Evolutionary conservation across 1,140 invertebrate genomes (phyloP), one percentile per base, ranked within the genome.

Genomic region (Procambarus virginalis): DNA sequence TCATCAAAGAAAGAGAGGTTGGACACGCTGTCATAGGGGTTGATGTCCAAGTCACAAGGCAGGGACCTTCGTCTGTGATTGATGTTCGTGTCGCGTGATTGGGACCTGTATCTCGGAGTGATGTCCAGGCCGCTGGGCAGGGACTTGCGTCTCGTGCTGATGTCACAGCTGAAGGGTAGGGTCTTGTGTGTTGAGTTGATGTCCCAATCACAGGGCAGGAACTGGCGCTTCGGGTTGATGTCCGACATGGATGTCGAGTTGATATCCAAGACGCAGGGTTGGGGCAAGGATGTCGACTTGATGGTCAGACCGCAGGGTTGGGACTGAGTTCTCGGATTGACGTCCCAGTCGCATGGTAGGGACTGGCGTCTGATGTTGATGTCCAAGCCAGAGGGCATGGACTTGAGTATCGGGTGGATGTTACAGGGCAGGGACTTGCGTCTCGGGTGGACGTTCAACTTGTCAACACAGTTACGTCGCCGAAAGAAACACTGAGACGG

Each of bases 401-500:
- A 34, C 34, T 34, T 34, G 55, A 75, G 20, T n/a, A 75, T n/a
- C 34, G 20, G 20, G 10, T 22, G 20, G 20, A 9, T 20, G 34
- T 34, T 34, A 34, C 75, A 45, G 12, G 46, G 46, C 9, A 49
- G 76, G 14, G 14, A 78, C 76, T 78, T 48, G 5, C 49, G 76
- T 49, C 49, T 51, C n/a, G 5, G 49, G 46, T 34, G 1, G 1
- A 8, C 64, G 14, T 34, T 45, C 84, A 78, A 12, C 9, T n/a
- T 20, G 10, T n/a, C 84, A 73, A 87, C 34, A 87, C 85, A 10
- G 85, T 87, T 2, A 87, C 77, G 49, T 87, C 85, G 9, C 85
- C 85, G 85, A 87, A 87, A 17, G 85, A 87, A 5, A 87, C 85
- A n/a, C 85, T 87, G 3, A 87, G 77, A 22, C 83, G 83, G n/a